These are phyloP conservation scores for Cossypha heuglini DNA, from an alignment of 2,797 vertebrate species.

Conservation along the genomic window DNA sequence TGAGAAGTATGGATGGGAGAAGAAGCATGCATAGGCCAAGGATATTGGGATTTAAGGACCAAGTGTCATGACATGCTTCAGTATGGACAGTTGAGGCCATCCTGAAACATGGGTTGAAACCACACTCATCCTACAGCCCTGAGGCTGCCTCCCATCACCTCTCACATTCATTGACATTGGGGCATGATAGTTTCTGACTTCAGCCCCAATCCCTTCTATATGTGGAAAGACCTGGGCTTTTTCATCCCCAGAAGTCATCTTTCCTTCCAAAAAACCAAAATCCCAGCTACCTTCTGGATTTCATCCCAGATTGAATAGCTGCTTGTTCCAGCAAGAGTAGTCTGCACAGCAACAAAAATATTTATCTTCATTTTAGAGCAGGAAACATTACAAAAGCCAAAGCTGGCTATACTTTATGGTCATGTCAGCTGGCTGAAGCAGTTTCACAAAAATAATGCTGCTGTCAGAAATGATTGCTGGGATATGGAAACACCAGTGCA, in stretches of 20 bases:
- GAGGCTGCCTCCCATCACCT: background rate
- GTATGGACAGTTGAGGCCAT: background rate
- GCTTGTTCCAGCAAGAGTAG: background rate
- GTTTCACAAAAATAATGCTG: rapidly evolving
- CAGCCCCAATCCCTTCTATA: background rate
- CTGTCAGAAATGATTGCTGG: background rate
- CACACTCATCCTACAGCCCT: background rate
- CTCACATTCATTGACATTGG: rapidly evolving
- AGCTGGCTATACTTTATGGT: background rate
- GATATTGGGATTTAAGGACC: background rate
- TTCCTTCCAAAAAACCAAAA: background rate
- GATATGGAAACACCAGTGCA: background rate
- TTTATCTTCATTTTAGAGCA: background rate
- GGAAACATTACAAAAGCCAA: background rate
- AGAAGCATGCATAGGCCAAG: background rate
- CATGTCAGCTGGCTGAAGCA: background rate
- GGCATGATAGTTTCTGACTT: background rate
- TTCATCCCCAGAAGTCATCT: background rate
- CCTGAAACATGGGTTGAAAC: background rate
- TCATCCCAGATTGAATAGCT: background rate
- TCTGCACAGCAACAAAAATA: background rate
- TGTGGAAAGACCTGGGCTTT: background rate
- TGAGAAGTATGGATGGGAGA: background rate
- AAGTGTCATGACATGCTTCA: background rate
- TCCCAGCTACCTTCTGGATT: background rate